These are phyloP conservation scores for Stenoptilia bipunctidactyla DNA, from an alignment of 2,888 invertebrate genomes.

Conservation along the genomic window DNA sequence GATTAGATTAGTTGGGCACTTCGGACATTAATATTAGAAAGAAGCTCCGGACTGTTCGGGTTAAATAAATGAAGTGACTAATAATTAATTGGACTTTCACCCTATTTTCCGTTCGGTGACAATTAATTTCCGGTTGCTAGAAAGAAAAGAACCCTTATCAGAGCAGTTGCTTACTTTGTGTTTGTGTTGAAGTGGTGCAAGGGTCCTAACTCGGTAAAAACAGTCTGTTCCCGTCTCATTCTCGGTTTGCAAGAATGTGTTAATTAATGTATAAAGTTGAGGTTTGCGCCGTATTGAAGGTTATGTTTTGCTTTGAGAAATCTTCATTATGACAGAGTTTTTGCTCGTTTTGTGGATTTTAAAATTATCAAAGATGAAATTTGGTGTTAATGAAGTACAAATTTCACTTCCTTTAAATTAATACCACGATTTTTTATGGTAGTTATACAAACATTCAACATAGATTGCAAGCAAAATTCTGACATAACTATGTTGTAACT, in stretches of 20 bases:
- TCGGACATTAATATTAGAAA: conserved; percentile 57
- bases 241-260: not conserved
- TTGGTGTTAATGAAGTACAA: no score
- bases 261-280: conserved; percentile 11
- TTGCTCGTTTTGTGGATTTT: no score
- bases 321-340: no score
- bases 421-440: no score
- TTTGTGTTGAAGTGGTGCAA: conserved; percentile 47
- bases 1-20: conserved; percentile 46
- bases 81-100: conserved; percentile 70
- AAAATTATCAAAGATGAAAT: no score
- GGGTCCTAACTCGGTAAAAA: conserved; percentile 20
- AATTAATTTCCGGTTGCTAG: conserved; percentile 64
- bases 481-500: no score
- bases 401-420: no score
- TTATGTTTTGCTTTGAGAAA: conserved; percentile 22
- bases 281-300: conserved; percentile 16
- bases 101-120: conserved; percentile 70
- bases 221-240: conserved; percentile 16
- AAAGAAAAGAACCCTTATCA: conserved; percentile 68
- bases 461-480: no score
- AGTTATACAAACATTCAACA: no score
- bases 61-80: conserved; percentile 70
- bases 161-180: conserved; percentile 46
- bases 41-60: conserved; percentile 48